Evolutionary conservation across 2,888 invertebrate genomes (phyloP).

Genomic region (Oscheius sp.): DNA sequence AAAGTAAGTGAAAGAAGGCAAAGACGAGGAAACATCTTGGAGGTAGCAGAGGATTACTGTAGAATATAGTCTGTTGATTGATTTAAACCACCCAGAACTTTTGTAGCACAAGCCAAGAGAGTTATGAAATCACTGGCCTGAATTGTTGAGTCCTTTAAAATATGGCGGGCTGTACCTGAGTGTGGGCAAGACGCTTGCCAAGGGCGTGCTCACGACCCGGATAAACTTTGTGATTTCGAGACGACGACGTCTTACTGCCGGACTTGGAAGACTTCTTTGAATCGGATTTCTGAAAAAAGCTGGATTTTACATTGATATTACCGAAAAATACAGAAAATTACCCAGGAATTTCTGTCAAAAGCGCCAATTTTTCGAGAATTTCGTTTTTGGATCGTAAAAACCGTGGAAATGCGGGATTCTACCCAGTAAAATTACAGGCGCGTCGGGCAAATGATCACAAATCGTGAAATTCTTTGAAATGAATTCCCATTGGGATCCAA

Average conservation of each 20-base stretch:
- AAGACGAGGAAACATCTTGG: conserved; percentile 10
- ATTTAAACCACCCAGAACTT: conserved; percentile 42
- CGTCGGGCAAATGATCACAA: too few species aligned
- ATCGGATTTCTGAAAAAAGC: conserved; percentile 1
- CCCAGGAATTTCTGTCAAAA: too few species aligned
- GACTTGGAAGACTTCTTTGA: neutral
- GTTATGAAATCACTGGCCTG: conserved; percentile 45
- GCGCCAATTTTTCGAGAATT: too few species aligned
- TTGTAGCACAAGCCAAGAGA: conserved; percentile 57
- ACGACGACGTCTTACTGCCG: neutral
- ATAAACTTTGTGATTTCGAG: neutral
- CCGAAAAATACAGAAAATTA: too few species aligned
- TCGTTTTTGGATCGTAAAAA: too few species aligned
- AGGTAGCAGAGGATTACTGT: conserved; percentile 25
- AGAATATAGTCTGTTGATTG: conserved; percentile 16
- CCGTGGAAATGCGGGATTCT: too few species aligned
- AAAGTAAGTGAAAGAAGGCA: conserved; percentile 35
- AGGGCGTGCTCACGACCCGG: conserved; percentile 17
- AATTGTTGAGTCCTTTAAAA: too few species aligned
- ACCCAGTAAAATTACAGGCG: too few species aligned
- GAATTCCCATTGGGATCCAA: too few species aligned
- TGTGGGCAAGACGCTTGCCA: conserved; percentile 23
- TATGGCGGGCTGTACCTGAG: too few species aligned
- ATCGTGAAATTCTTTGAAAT: too few species aligned
- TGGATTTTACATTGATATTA: too few species aligned